Conservation (phyloP, 2,797 vertebrate species). For the Masticophis lateralis region DNA sequence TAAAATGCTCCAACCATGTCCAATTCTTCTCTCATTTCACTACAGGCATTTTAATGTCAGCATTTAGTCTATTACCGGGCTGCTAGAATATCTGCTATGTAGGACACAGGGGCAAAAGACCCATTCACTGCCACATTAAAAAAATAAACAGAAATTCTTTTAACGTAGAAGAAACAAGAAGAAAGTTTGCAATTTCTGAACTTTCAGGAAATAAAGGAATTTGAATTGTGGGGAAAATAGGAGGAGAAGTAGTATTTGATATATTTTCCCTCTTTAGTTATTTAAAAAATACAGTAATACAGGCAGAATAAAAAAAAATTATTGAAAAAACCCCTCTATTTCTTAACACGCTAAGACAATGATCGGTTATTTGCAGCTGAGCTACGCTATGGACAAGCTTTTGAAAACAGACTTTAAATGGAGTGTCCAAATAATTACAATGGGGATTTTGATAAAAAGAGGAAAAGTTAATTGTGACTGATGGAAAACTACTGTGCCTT, state of each 20-base stretch:
- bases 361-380: slow-evolving; percentile 19
- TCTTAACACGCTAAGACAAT: slow-evolving; percentile 35
- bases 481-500: slow-evolving; percentile 15
- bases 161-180: background rate
- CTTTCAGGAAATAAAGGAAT: background rate
- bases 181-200: background rate
- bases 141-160: background rate
- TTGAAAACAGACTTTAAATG: slow-evolving; percentile 47
- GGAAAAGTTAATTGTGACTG: slow-evolving; percentile 43
- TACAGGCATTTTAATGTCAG: background rate
- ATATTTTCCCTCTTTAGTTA: too few relatives aligned
- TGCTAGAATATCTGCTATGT: background rate
- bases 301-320: too few relatives aligned
- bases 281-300: too few relatives aligned
- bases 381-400: slow-evolving; percentile 21
- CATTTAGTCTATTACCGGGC: background rate
- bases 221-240: background rate
- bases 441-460: slow-evolving; percentile 31
- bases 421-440: slow-evolving; percentile 50
- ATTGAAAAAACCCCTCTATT: background rate
- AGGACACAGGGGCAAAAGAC: background rate
- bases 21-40: background rate
- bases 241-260: too few relatives aligned
- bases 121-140: background rate
- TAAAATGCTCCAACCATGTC: background rate